A percentile compares a stretch with the other conserved stretches of the same genome.
phyloP scores from a whole-genome alignment of 2,113 vertebrate species.

The Mustelus asterias region DNA sequence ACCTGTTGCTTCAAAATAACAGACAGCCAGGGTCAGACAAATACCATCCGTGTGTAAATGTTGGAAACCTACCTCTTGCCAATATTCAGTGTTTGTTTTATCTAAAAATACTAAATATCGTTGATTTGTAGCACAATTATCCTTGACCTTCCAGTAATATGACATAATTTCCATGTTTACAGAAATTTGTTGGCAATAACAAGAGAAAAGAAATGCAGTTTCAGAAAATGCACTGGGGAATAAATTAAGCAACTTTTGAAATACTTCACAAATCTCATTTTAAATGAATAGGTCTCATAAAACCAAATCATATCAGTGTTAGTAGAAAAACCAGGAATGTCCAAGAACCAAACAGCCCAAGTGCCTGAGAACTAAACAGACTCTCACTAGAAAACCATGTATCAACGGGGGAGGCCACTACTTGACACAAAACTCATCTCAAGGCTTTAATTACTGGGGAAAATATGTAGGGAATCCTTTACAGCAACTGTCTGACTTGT shows the following conservation, averaged over 20 bases:
- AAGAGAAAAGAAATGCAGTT: slow-evolving; percentile 10
- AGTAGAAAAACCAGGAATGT: not conserved
- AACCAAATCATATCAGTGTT: not conserved
- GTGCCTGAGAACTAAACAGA: not conserved
- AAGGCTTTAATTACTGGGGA: not conserved
- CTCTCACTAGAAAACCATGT: not conserved
- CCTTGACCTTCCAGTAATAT: slow-evolving; percentile 30
- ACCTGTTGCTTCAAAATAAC: not conserved
- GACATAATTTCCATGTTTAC: slow-evolving; percentile 27
- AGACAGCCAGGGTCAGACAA: slow-evolving; percentile 15
- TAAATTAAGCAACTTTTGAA: not conserved
- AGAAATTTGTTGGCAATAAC: slow-evolving; percentile 13
- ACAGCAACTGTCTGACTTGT: not conserved
- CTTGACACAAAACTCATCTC: not conserved
- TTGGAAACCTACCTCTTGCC: not conserved
- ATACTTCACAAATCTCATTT: not conserved
- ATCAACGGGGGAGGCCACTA: not conserved
- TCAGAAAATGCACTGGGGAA: not conserved
- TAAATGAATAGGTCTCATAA: not conserved
- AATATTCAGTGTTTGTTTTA: slow-evolving; percentile 22
- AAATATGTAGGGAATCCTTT: not conserved
- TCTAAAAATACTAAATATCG: slow-evolving; percentile 27
- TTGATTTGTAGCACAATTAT: slow-evolving; percentile 33
- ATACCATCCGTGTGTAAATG: not conserved
- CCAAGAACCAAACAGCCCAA: not conserved